These are phyloP conservation scores for Stenopsyche tienmushanensis DNA, from an alignment of 1,140 invertebrate genomes.

Conservation along the genomic window DNA sequence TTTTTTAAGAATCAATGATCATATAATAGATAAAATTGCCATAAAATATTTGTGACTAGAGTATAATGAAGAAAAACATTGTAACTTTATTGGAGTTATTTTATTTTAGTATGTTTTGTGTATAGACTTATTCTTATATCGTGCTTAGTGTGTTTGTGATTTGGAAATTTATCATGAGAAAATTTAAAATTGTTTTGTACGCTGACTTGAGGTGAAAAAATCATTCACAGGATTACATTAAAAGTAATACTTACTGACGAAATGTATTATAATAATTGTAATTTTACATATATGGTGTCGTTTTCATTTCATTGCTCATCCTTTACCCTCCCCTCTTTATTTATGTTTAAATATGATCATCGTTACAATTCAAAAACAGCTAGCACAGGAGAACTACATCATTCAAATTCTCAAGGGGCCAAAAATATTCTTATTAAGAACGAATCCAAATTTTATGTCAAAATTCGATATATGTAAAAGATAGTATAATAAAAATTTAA, in stretches of 20 bases:
- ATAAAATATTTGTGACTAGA: constrained; percentile 28
- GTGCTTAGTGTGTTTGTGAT: constrained; percentile 32
- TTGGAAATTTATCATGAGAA: constrained; percentile 24
- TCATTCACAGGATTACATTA: constrained; percentile 23
- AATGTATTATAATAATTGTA: constrained; percentile 31
- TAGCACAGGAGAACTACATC: too few relatives aligned
- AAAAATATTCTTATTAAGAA: too few relatives aligned
- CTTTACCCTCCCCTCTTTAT: not conserved
- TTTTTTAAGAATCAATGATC: constrained; percentile 11
- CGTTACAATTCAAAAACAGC: not conserved
- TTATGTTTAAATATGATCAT: not conserved
- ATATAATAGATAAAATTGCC: constrained; percentile 18
- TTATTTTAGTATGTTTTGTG: constrained; percentile 30
- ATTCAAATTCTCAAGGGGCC: too few relatives aligned
- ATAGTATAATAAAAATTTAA: too few relatives aligned
- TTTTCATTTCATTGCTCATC: constrained; percentile 10
- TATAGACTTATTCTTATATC: constrained; percentile 31
- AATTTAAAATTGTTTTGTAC: constrained; percentile 25
- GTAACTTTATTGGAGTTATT: constrained; percentile 26
- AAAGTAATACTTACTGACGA: constrained; percentile 29
- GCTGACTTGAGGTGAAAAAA: constrained; percentile 12
- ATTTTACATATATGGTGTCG: constrained; percentile 19
- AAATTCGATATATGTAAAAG: too few relatives aligned
- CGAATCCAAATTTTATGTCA: too few relatives aligned
- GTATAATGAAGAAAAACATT: constrained; percentile 12